phyloP scores from a whole-genome alignment of 92 coral and sea anemone genomes.

The Virgularia gustaviana region DNA sequence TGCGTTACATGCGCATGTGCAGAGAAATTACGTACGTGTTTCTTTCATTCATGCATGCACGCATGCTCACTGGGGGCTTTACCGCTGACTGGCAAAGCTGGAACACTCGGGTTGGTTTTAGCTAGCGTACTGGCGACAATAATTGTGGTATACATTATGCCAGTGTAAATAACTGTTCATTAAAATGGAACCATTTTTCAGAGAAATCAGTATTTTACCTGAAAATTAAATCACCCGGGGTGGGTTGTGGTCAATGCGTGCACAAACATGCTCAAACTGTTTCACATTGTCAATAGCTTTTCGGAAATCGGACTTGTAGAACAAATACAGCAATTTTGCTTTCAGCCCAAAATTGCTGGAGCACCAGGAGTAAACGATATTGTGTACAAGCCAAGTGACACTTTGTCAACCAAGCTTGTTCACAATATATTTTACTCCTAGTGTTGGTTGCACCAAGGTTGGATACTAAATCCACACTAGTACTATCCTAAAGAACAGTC shows the following conservation, averaged over 20 bases:
- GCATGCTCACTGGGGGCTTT: conserved; percentile 20
- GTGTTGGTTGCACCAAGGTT: background rate
- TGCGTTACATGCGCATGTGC: conserved; percentile 5
- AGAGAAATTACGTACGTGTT: conserved; percentile 1
- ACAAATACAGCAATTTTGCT: too few species aligned
- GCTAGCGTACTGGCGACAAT: conserved; percentile 29
- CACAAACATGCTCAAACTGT: background rate
- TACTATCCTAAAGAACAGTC: too few species aligned
- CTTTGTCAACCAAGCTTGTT: too few species aligned
- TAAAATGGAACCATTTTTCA: conserved; percentile 36
- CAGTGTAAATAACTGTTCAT: conserved; percentile 40
- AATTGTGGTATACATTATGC: conserved; percentile 25
- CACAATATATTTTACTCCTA: too few species aligned
- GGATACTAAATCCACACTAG: background rate
- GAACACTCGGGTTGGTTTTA: conserved; percentile 28
- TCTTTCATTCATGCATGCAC: conserved; percentile 27
- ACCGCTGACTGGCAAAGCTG: conserved; percentile 38
- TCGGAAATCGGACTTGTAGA: too few species aligned
- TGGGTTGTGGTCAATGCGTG: too few species aligned
- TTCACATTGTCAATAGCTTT: background rate
- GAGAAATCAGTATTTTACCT: background rate
- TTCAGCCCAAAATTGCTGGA: too few species aligned
- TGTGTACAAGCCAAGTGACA: too few species aligned
- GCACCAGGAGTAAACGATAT: too few species aligned
- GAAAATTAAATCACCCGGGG: background rate